Evolutionary conservation across 2,113 vertebrate genomes (phyloP).

Genomic region (Okapia johnstoni): DNA sequence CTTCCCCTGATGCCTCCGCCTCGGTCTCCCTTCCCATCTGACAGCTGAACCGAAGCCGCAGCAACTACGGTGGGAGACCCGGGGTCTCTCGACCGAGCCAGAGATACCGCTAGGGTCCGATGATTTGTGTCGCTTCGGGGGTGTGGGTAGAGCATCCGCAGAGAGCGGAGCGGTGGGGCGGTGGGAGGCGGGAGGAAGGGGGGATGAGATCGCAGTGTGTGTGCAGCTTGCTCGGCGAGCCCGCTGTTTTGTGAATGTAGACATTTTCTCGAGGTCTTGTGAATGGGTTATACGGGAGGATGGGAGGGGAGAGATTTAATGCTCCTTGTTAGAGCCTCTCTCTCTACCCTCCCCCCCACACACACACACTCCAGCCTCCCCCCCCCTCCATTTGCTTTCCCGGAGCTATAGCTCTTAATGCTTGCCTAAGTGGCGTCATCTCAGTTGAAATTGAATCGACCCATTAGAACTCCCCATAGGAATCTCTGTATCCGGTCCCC

Average conservation of each 20-base stretch:
- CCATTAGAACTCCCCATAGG: slow-evolving; percentile 85
- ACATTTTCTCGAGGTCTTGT: slow-evolving; percentile 70
- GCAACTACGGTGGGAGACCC: slow-evolving; percentile 73
- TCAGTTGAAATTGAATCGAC: slow-evolving; percentile 82
- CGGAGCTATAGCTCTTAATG: slow-evolving; percentile 82
- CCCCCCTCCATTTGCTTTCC: slow-evolving; percentile 72
- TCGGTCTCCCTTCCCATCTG: slow-evolving; percentile 54
- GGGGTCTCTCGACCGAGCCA: slow-evolving; percentile 72
- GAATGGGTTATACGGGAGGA: slow-evolving; percentile 78
- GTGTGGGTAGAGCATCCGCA: slow-evolving; percentile 72
- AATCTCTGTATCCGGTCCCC: slow-evolving; percentile 82
- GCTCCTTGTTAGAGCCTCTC: slow-evolving; percentile 70
- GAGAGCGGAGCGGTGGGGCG: background rate
- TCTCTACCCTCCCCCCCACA: slow-evolving; percentile 50
- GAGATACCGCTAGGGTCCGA: slow-evolving; percentile 44
- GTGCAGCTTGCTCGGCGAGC: slow-evolving; percentile 22
- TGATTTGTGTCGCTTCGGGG: slow-evolving; percentile 51
- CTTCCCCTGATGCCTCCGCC: background rate
- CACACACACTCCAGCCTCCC: slow-evolving; percentile 36
- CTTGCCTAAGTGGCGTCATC: slow-evolving; percentile 86
- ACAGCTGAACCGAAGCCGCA: slow-evolving; percentile 79
- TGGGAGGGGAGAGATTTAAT: slow-evolving; percentile 65
- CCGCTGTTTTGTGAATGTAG: slow-evolving; percentile 74
- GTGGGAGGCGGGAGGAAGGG: background rate
- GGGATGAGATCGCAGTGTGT: background rate